Percentiles rank a stretch among this genome's conserved stretches.
phyloP scores from a whole-genome alignment of 2,888 invertebrate genomes.

The Leptopilina syphax region DNA sequence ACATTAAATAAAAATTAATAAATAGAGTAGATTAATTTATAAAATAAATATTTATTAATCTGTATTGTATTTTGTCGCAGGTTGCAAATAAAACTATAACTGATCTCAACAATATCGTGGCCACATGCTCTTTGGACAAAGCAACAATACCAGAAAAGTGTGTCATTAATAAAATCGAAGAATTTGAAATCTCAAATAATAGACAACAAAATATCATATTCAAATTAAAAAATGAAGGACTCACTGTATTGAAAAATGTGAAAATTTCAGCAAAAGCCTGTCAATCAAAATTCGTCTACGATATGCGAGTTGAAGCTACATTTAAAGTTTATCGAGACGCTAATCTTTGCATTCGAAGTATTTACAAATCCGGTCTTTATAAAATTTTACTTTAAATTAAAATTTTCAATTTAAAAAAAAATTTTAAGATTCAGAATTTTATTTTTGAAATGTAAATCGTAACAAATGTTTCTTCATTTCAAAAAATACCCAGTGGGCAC shows the following conservation, averaged over 20 bases:
- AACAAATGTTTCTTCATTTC: too few relatives aligned
- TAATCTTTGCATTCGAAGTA: constrained; percentile 40
- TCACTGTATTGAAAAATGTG: background rate
- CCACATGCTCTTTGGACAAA: constrained; percentile 7
- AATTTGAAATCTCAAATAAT: constrained; percentile 8
- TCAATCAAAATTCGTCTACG: constrained; percentile 23
- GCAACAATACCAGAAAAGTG: background rate
- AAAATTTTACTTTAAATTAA: constrained; percentile 3
- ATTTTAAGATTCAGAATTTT: too few relatives aligned
- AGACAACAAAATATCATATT: background rate
- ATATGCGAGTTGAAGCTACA: constrained; percentile 25
- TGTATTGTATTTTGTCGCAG: background rate
- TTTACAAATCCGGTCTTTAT: constrained; percentile 28
- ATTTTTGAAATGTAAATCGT: too few relatives aligned
- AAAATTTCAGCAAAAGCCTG: background rate
- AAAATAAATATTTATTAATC: background rate
- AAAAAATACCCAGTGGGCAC: too few relatives aligned
- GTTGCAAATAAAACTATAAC: background rate
- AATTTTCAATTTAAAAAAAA: too few relatives aligned
- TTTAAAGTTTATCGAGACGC: constrained; percentile 29
- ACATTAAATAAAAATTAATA: too few relatives aligned
- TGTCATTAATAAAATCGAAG: constrained; percentile 18
- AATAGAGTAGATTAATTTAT: too few relatives aligned
- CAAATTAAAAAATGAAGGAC: constrained; percentile 15
- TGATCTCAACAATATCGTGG: background rate